A percentile compares a stretch with the other conserved stretches of the same genome.
Evolutionary conservation across 1,140 invertebrate species (phyloP).

Genomic region (Lasioglossum albipes): DNA sequence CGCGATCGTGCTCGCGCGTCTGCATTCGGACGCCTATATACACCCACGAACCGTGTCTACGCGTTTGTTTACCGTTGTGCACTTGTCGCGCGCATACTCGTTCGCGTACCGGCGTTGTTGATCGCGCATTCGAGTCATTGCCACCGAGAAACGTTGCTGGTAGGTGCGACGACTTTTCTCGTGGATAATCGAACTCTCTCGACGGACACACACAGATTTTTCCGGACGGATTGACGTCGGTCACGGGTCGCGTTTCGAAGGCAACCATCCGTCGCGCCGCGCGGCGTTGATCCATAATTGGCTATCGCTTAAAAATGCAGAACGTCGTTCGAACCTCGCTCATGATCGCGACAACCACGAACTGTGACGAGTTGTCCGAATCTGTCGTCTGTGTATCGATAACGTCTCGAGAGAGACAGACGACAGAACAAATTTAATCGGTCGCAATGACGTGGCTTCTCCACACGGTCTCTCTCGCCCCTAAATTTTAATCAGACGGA

Average conservation of each 20-base stretch:
- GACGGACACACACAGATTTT: not conserved
- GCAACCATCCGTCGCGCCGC: too few species aligned
- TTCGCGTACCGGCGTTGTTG: not conserved
- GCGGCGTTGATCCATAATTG: not conserved
- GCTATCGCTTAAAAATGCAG: conserved; percentile 26
- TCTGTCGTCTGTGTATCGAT: too few species aligned
- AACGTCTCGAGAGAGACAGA: conserved; percentile 7
- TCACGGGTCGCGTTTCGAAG: not conserved
- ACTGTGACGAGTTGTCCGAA: too few species aligned
- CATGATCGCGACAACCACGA: too few species aligned
- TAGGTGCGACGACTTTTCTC: too few species aligned
- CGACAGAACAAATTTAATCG: conserved; percentile 57
- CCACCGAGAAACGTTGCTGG: too few species aligned
- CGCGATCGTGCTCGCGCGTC: conserved; percentile 26
- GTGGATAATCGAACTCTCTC: not conserved
- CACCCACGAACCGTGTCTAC: conserved; percentile 17
- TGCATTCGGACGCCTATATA: conserved; percentile 1
- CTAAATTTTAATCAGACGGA: conserved; percentile 35
- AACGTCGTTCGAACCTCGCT: too few species aligned
- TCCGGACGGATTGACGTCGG: conserved; percentile 28
- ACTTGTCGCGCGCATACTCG: conserved; percentile 13
- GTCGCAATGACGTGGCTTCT: conserved; percentile 46
- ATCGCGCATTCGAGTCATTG: not conserved
- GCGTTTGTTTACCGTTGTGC: conserved; percentile 31
- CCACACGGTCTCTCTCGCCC: conserved; percentile 23